Evolutionary conservation across 1,140 invertebrate genomes (phyloP).

Genomic region (Diplogasteroides magnus): DNA sequence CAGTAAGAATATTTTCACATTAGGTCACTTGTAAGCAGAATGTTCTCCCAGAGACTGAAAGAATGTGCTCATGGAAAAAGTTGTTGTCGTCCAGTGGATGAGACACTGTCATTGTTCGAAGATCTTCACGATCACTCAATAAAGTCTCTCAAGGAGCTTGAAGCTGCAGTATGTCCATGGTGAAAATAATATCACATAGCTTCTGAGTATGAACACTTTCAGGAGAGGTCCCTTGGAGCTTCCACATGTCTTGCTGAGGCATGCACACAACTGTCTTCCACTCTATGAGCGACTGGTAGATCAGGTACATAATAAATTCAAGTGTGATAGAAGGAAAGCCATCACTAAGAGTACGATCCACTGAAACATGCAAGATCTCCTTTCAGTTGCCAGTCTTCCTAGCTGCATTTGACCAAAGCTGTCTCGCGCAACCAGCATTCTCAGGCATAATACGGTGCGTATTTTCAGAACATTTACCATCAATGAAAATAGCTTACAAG

Average conservation of each 20-base stretch:
- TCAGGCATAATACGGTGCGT: constrained; percentile 8
- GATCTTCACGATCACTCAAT: background rate
- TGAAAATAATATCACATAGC: background rate
- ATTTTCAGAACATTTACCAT: background rate
- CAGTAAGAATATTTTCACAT: background rate
- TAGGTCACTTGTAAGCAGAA: background rate
- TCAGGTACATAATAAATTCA: too few species aligned
- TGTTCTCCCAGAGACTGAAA: background rate
- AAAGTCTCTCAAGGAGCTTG: background rate
- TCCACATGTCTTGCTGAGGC: constrained; percentile 15
- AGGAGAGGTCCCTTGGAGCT: background rate
- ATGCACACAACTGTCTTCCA: constrained; percentile 25
- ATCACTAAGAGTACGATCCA: too few species aligned
- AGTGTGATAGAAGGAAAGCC: too few species aligned
- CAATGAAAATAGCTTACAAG: constrained; percentile 1
- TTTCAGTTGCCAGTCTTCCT: constrained; percentile 33
- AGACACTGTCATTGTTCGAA: background rate
- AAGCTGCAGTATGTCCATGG: background rate
- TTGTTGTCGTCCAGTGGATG: background rate
- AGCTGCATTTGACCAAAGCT: constrained; percentile 26
- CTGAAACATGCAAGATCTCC: too few species aligned
- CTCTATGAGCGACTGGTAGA: constrained; percentile 22
- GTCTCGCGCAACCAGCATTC: constrained; percentile 12
- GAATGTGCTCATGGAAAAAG: constrained; percentile 1
- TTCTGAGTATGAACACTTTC: background rate